Evolutionary conservation across 2,113 vertebrate species (phyloP).

Genomic region (Rattus rattus): DNA sequence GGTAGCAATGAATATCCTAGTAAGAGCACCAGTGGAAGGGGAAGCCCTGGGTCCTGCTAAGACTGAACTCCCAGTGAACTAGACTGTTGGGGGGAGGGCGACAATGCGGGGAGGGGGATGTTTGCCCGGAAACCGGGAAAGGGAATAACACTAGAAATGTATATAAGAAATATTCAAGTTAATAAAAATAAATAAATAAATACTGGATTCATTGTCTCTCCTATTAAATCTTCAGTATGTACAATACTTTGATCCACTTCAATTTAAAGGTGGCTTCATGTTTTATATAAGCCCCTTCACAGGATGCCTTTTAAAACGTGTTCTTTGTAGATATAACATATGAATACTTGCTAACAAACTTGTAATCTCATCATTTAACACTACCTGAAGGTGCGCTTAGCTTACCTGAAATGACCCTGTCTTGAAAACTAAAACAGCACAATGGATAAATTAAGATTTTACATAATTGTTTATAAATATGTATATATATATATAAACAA

Average conservation of each 20-base stretch:
- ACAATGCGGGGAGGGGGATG: no score
- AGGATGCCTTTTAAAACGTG: background rate
- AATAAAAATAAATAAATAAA: no score
- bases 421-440: background rate
- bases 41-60: no score
- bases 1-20: no score
- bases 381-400: background rate
- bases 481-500: no score
- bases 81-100: no score
- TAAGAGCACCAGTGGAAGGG: no score
- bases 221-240: background rate
- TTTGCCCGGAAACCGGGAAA: no score
- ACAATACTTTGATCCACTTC: background rate
- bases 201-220: background rate
- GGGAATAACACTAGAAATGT: no score
- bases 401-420: background rate
- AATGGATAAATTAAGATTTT: background rate
- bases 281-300: background rate
- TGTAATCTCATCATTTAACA: background rate
- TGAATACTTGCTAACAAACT: background rate
- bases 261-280: background rate
- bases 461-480: no score
- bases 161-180: no score
- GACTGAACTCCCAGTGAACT: no score
- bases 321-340: background rate